Conservation (phyloP, 2,113 vertebrate genomes). For the Balaeniceps rex region DNA sequence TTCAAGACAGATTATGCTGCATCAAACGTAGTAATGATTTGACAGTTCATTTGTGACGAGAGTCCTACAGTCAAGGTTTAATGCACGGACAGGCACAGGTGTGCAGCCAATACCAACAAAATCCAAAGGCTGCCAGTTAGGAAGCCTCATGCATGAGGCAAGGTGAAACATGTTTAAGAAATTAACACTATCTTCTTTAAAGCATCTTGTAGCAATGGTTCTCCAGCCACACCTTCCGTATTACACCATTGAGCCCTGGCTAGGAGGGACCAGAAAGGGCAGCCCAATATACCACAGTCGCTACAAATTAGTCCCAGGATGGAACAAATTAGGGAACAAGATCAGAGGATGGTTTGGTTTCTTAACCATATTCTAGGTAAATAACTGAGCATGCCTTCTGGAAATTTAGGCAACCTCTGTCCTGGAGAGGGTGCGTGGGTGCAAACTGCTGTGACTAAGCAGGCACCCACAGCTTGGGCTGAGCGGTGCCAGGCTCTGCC, state of each 20-base stretch:
- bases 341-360: background rate
- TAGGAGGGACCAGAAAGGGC: background rate
- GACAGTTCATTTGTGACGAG: conserved; percentile 99
- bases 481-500: background rate
- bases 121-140: conserved; percentile 83
- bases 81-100: conserved; percentile 91
- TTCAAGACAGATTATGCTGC: conserved; percentile 99
- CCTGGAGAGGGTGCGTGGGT: background rate
- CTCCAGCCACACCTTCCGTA: conserved; percentile 76
- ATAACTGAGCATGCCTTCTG: background rate
- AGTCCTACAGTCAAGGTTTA: conserved; percentile 92
- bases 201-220: conserved; percentile 80
- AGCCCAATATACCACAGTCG: background rate
- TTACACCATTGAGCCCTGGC: background rate
- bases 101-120: conserved; percentile 78
- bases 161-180: conserved; percentile 83
- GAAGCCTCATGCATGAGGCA: conserved; percentile 74
- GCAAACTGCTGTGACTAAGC: background rate
- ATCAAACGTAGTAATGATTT: conserved; percentile 99
- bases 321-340: background rate
- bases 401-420: background rate
- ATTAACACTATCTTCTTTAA: conserved; percentile 85
- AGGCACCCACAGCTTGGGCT: fast-evolving
- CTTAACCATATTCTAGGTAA: background rate
- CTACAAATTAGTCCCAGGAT: background rate